Conservation (phyloP, 2,113 vertebrate genomes). For the Lycaon pictus region DNA sequence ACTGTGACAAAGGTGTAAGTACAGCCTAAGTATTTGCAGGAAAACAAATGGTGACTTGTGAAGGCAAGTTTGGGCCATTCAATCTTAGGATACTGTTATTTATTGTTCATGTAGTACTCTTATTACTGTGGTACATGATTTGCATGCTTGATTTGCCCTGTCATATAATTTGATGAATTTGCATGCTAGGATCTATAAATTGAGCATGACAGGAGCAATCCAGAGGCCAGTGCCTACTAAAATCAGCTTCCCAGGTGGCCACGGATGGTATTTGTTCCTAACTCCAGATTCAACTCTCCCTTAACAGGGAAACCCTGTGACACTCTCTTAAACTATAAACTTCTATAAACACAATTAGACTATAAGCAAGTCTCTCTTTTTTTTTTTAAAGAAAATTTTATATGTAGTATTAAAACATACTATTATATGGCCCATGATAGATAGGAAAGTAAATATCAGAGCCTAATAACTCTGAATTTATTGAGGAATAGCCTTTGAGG, state of each 20-base stretch:
- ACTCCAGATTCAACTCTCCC: not conserved
- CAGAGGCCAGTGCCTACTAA: not conserved
- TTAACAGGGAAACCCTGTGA: not conserved
- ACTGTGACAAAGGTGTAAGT: not conserved
- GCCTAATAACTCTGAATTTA: not conserved
- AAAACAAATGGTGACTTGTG: not conserved
- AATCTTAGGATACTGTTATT: not conserved
- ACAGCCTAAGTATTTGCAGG: not conserved
- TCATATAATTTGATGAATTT: conserved; percentile 51
- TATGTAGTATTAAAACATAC: not conserved
- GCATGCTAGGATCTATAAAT: not conserved
- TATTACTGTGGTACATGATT: not conserved
- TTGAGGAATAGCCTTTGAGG: not conserved
- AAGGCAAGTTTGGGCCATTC: not conserved
- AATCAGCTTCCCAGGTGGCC: not conserved
- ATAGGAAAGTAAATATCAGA: not conserved
- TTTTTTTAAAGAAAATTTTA: not conserved
- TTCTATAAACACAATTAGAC: not conserved
- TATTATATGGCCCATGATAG: not conserved
- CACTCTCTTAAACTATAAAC: not conserved
- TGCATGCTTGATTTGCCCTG: conserved; percentile 39
- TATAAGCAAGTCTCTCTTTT: not conserved
- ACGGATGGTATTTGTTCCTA: not conserved
- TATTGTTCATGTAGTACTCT: not conserved
- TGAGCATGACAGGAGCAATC: not conserved